phyloP scores from a whole-genome alignment of 2,797 vertebrate species.

The Chanos chanos region DNA sequence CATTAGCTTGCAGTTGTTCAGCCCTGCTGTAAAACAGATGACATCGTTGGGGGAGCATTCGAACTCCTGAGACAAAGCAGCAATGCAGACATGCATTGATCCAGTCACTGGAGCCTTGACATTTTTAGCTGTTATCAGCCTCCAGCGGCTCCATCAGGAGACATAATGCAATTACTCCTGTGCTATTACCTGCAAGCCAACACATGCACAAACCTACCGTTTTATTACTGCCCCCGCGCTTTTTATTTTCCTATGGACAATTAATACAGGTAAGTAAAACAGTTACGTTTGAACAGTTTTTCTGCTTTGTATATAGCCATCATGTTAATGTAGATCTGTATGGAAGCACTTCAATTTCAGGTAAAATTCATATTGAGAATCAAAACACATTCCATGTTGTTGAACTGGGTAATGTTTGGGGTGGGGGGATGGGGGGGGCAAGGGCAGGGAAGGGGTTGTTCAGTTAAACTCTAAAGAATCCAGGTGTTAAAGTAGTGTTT shows the following conservation, averaged over 20 bases:
- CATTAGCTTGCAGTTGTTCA: conserved; percentile 54
- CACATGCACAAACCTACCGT: conserved; percentile 60
- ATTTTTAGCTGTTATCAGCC: neutral
- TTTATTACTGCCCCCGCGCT: conserved; percentile 56
- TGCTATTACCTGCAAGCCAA: conserved; percentile 29
- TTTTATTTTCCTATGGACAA: conserved; percentile 60
- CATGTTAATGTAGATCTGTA: conserved; percentile 64
- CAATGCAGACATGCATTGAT: neutral
- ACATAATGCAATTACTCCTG: conserved; percentile 17
- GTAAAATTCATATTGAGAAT: conserved; percentile 40
- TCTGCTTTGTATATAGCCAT: conserved; percentile 70
- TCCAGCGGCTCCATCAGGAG: conserved; percentile 3
- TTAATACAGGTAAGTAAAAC: conserved; percentile 54
- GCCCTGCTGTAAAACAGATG: neutral
- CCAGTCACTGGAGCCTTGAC: neutral
- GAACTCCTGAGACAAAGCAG: conserved; percentile 21
- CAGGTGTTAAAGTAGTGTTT: conserved; percentile 27
- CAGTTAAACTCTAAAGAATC: conserved; percentile 2
- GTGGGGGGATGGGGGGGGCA: neutral
- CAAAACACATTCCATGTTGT: conserved; percentile 43
- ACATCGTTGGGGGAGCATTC: conserved; percentile 8
- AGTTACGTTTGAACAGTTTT: conserved; percentile 46
- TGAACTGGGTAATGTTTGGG: neutral
- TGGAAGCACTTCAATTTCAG: conserved; percentile 60
- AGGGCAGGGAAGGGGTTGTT: neutral